Base-by-base conservation (phyloP, 2,797 vertebrate genomes). In the Gallinago stenura region DNA sequence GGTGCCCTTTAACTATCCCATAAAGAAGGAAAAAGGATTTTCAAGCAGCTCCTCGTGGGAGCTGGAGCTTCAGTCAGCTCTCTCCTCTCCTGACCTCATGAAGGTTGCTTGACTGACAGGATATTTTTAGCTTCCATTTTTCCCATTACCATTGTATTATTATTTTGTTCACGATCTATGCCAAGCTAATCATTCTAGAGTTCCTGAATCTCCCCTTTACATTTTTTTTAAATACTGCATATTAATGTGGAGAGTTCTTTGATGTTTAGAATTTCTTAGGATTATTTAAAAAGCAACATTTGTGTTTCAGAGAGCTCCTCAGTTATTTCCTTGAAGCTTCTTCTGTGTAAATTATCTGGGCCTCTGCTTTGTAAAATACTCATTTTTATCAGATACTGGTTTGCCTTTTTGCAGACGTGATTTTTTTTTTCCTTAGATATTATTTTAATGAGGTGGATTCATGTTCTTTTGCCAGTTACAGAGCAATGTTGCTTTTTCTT, bases 101-200 rank as follows among this genome's bases (percentile, higher is more conserved):
- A 89, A 87, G 37, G 41, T 79, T 73, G 35, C 37, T 92, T 94
- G 73, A 79, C 70, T 95, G 83, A 41, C 62, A 33, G 51, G 94
- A 58, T 96, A 95, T 94, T 94, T 96, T 96, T 96, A 94, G 92
- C 71, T 89, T 84, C 71, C 50, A 19, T 89, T 90, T 96, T 96
- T 85, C 87, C 89, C 82, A 89, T 94, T 96, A 45, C 75, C 30
- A 33, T 46, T 73, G 33, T 64, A 80, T 84, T 92, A 66, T 73
- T 89, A 88, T 73, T 89, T 90, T 91, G 73, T 73, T 92, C 78
- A 56, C 80, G 75, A 95, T 87, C 56, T 3, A 2, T 56, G 88
- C 96, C 96, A 95, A 65, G 33, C 65, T 86, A 91, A 76, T 92
- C 16, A 87, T 84, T 89, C 25, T 51, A 9, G 50, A 87, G 90